Evolutionary conservation across 2,888 invertebrate genomes (phyloP).

Genomic region (Linyphia triangularis): DNA sequence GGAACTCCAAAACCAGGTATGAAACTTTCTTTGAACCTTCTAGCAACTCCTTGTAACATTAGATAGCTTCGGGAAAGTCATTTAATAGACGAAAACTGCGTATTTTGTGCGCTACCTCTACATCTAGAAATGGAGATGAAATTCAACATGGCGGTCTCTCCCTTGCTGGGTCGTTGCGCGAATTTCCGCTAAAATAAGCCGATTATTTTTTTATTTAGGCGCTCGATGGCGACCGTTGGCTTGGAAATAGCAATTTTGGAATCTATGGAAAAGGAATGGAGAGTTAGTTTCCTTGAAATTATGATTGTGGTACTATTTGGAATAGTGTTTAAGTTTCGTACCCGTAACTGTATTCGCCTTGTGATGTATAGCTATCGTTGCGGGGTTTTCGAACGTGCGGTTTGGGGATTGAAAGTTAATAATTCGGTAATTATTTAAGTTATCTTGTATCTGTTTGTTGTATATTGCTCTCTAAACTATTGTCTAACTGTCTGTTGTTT

Average conservation of each 20-base stretch:
- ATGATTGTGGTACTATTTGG: neutral
- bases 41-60: conserved; percentile 32
- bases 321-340: neutral
- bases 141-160: conserved; percentile 71
- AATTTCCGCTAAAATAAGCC: conserved; percentile 42
- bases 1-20: conserved; percentile 48
- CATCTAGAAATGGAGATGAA: conserved; percentile 36
- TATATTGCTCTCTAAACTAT: neutral
- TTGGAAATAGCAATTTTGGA: neutral
- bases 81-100: conserved; percentile 31
- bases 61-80: neutral
- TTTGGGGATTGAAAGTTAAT: conserved; percentile 23
- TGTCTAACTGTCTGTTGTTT: neutral
- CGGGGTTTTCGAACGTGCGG: neutral
- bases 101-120: conserved; percentile 41
- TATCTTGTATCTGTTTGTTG: neutral
- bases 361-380: neutral
- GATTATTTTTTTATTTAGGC: neutral
- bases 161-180: neutral
- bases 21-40: conserved; percentile 62
- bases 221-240: neutral
- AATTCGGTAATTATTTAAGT: neutral
- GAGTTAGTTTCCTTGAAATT: neutral
- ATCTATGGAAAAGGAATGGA: neutral
- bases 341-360: conserved; percentile 14